These are phyloP conservation scores for Zaprionus africanus DNA, from an alignment of 1,140 invertebrate genomes.

Conservation along the genomic window DNA sequence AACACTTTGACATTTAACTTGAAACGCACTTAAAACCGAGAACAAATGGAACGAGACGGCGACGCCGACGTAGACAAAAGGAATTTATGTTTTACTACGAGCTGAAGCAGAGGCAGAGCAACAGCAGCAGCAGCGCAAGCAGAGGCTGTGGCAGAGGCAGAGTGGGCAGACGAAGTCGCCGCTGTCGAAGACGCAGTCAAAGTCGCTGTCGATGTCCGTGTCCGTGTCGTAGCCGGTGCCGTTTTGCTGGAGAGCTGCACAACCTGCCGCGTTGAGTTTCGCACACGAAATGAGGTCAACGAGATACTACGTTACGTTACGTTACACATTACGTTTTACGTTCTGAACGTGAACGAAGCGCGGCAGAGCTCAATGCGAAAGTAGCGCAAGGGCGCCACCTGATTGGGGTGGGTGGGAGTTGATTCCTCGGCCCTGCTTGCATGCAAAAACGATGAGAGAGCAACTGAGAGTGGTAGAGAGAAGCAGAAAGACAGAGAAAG, in stretches of 20 bases:
- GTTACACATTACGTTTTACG: constrained; percentile 63
- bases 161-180: neutral
- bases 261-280: constrained; percentile 81
- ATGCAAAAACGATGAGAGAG: constrained; percentile 3
- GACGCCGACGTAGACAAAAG: constrained; percentile 9
- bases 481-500: neutral
- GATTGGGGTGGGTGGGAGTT: constrained; percentile 50
- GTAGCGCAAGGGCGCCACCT: constrained; percentile 79
- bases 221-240: constrained; percentile 17
- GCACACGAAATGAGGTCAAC: constrained; percentile 84
- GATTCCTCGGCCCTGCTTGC: constrained; percentile 16
- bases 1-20: constrained; percentile 55
- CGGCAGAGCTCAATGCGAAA: constrained; percentile 51
- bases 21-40: constrained; percentile 21
- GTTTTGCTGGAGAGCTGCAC: constrained; percentile 48
- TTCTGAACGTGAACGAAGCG: constrained; percentile 11
- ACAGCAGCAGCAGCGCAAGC: neutral
- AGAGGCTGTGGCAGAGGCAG: no score
- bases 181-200: neutral
- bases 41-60: neutral
- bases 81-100: constrained; percentile 20
- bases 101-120: neutral
- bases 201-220: neutral
- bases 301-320: constrained; percentile 79
- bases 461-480: constrained; percentile 4